Evolutionary conservation across 2,888 invertebrate genomes (phyloP).

Genomic region (Carcina quercana): DNA sequence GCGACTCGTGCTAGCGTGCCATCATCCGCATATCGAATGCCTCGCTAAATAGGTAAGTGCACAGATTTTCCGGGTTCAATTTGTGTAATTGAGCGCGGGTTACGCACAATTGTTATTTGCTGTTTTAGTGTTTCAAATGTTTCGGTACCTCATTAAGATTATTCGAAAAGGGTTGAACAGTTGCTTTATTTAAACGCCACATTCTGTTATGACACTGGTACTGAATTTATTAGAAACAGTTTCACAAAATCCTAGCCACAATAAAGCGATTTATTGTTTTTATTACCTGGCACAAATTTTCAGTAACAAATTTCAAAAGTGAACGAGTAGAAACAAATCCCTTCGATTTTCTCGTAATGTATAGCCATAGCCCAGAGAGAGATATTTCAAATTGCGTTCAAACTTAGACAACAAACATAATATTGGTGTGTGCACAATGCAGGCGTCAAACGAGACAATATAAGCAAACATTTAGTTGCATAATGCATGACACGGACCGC

Average conservation of each 20-base stretch:
- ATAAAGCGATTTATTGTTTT: too few relatives aligned
- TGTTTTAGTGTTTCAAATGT: slow-evolving; percentile 23
- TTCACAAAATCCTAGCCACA: too few relatives aligned
- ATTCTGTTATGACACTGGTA: too few relatives aligned
- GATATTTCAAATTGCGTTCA: too few relatives aligned
- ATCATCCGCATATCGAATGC: slow-evolving; percentile 19
- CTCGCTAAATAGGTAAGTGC: slow-evolving; percentile 15
- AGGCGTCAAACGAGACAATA: slow-evolving; percentile 22
- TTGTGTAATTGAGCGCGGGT: slow-evolving; percentile 20
- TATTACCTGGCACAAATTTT: too few relatives aligned
- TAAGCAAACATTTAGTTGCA: slow-evolving; percentile 33
- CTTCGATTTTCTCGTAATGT: too few relatives aligned
- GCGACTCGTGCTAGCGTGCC: slow-evolving; percentile 8
- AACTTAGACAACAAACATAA: too few relatives aligned
- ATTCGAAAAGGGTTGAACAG: not conserved
- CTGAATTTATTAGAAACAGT: too few relatives aligned
- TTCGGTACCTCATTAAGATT: slow-evolving; percentile 3
- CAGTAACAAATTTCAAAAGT: too few relatives aligned
- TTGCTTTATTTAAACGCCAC: too few relatives aligned
- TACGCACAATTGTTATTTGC: slow-evolving; percentile 36
- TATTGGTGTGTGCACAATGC: slow-evolving; percentile 9
- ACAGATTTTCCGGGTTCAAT: slow-evolving; percentile 19
- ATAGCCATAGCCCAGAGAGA: too few relatives aligned
- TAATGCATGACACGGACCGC: slow-evolving; percentile 31
- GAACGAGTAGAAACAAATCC: too few relatives aligned